Percentiles rank a stretch among this genome's conserved stretches.
These are phyloP conservation scores for Bombus difficillimus DNA, from an alignment of 1,140 invertebrate genomes.

Conservation along the genomic window DNA sequence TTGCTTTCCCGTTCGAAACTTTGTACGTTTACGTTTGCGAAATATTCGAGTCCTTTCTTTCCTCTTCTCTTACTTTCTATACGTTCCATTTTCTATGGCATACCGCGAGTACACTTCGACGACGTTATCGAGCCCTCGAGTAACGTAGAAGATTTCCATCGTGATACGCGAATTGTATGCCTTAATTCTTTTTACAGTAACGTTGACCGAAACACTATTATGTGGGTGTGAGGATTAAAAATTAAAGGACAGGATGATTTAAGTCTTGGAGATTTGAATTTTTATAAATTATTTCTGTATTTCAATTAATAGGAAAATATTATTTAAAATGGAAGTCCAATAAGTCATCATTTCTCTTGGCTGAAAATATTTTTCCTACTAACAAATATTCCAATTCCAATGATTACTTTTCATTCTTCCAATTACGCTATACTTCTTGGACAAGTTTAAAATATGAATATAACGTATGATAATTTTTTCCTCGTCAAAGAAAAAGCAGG, in stretches of 20 bases:
- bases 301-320: too few species aligned
- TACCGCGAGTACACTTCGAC: background rate
- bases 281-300: too few species aligned
- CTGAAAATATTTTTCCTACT: too few species aligned
- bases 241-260: too few species aligned
- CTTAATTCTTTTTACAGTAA: too few species aligned
- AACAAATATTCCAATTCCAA: background rate
- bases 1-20: background rate
- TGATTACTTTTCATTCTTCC: background rate
- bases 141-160: too few species aligned
- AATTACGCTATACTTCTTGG: background rate
- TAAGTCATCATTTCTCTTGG: background rate
- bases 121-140: background rate
- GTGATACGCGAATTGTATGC: too few species aligned
- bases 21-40: constrained; percentile 1
- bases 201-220: too few species aligned
- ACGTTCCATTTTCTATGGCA: background rate
- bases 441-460: background rate
- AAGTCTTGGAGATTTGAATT: too few species aligned
- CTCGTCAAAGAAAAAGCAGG: background rate
- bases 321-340: too few species aligned
- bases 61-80: too few species aligned
- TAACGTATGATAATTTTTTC: background rate
- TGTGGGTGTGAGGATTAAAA: too few species aligned
- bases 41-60: background rate